A percentile compares a stretch with the other conserved stretches of the same genome.
Conservation (phyloP, 2,113 vertebrate genomes). For the Argyrosomus japonicus region DNA sequence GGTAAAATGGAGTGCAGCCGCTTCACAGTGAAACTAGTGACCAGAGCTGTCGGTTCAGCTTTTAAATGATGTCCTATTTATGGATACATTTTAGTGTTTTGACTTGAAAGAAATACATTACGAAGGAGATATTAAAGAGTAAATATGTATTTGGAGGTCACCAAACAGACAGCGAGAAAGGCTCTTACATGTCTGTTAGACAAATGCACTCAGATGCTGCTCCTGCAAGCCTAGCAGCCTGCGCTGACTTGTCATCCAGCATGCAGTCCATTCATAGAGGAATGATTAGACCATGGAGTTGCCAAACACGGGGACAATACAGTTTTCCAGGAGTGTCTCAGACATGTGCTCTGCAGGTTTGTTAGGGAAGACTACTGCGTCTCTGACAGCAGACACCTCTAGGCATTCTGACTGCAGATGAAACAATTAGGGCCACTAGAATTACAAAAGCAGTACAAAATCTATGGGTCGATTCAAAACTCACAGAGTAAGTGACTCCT, state of each 20-base stretch:
- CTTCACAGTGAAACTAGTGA: constrained; percentile 27
- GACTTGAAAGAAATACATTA: constrained; percentile 32
- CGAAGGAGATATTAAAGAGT: not conserved
- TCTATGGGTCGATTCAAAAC: constrained; percentile 18
- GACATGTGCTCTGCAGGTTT: constrained; percentile 3
- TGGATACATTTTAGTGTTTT: constrained; percentile 25
- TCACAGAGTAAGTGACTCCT: constrained; percentile 5
- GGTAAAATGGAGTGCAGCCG: constrained; percentile 13
- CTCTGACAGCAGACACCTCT: not conserved
- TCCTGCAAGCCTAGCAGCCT: not conserved
- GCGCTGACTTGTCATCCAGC: constrained; percentile 3
- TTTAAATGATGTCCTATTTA: constrained; percentile 25
- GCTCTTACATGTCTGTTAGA: not conserved
- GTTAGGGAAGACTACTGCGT: constrained; percentile 3
- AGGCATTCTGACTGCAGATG: not conserved
- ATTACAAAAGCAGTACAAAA: constrained; percentile 26
- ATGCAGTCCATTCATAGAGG: constrained; percentile 21
- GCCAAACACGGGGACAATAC: constrained; percentile 23
- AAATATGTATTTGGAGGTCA: constrained; percentile 27
- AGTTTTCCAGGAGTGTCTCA: constrained; percentile 15
- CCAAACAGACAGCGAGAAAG: not conserved
- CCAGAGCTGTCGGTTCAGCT: constrained; percentile 4
- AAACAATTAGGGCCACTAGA: constrained; percentile 3
- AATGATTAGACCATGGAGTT: constrained; percentile 28
- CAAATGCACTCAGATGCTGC: constrained; percentile 3